Base-by-base conservation (phyloP, 2,888 invertebrate genomes). In the Chesias legatella region DNA sequence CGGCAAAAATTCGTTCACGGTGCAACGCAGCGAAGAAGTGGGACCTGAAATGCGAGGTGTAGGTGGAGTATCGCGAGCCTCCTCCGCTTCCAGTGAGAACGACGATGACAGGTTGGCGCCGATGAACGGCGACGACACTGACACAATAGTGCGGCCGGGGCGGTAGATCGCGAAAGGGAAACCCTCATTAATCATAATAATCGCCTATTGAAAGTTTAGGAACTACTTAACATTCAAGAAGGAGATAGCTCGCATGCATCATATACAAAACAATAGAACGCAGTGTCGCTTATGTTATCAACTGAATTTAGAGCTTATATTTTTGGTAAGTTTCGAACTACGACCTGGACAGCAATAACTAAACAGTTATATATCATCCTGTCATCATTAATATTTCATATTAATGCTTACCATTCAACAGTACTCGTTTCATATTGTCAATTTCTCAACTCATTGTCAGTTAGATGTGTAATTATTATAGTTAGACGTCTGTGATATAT, bases 21-120 rank as follows among this genome's bases (percentile, higher is more conserved):
- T 98, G 80, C 98, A 98, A 91, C 94, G 98, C 89, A 98, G 98
- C 85, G 98, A 98, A 90, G 98, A 98, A 89, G 96, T 98, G 74
- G 93, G 94, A 69, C 97, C 97, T 67, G 96, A 96, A 84, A 91
- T 92, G 74, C 89, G 92, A 54, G 79, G 76, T 48, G 90, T 90
- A 63, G 84, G 89, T 73, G 89, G 86, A 22, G 83, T 88, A 41
- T 91, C 91, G 75, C 95, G 96, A 74, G 94, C 96, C 73, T 96
- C 96, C 71, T 96, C 96, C 69, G 95, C 96, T 70, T 97, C 97
- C 82, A 96, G 96, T 85, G 97, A 97, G 83, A 96, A 96, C 83
- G 95, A 95, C 81, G 95, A 95, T 79, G 95, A 94, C 93, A 95
- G 95, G 95, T 95, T 78, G 71, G 79, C 74, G 66, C 67, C 68